These are phyloP conservation scores for Stenolophus ochropezus DNA, from an alignment of 2,888 invertebrate genomes.

Conservation along the genomic window DNA sequence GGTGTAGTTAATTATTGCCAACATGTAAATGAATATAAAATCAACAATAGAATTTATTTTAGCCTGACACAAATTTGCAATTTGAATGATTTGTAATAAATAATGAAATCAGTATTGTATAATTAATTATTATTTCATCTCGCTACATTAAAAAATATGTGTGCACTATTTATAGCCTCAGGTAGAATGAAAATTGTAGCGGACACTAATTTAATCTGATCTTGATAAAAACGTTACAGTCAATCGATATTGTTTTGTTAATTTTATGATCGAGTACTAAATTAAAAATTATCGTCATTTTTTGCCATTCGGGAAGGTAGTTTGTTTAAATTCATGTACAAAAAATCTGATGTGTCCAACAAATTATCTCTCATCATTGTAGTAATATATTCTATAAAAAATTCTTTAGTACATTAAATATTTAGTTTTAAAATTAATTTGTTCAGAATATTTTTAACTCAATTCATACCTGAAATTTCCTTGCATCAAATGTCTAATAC, in stretches of 20 bases:
- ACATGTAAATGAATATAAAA: background rate
- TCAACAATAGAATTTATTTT: constrained; percentile 13
- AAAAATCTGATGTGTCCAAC: no score
- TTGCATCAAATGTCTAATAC: no score
- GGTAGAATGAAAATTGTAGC: constrained; percentile 40
- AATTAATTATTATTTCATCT: constrained; percentile 25
- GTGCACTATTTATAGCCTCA: background rate
- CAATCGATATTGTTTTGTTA: constrained; percentile 15
- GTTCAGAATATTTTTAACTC: no score
- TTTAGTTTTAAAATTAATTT: no score
- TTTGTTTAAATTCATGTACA: background rate
- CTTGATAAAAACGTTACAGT: constrained; percentile 34
- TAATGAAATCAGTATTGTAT: background rate
- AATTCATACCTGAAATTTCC: no score
- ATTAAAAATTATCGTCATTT: constrained; percentile 37
- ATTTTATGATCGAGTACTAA: constrained; percentile 14
- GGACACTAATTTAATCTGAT: constrained; percentile 35
- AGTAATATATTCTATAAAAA: no score
- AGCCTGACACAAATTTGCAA: background rate
- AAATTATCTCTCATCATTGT: background rate
- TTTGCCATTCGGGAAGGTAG: background rate
- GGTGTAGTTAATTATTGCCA: background rate
- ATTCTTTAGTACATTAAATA: no score
- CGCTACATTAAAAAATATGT: background rate
- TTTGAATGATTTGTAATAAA: background rate